Percentiles rank a stretch among this genome's conserved stretches.
Conservation (phyloP, 2,113 vertebrate species). For the Euleptes europaea region DNA sequence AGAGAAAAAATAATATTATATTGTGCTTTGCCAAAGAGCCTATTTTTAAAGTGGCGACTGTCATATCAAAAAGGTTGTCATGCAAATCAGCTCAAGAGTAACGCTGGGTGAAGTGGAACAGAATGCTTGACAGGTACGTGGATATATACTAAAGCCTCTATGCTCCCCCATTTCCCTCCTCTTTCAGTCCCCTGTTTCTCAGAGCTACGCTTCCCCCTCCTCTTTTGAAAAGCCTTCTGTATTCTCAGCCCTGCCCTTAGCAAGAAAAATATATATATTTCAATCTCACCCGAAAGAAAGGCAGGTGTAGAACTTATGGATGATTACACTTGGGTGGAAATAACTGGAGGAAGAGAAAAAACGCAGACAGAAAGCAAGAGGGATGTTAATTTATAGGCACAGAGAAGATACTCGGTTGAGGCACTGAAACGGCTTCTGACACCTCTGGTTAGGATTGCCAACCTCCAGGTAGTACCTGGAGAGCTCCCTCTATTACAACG, state of each 20-base stretch:
- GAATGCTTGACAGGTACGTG: not conserved
- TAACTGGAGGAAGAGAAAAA: not conserved
- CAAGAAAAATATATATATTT: not conserved
- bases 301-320: not conserved
- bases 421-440: not conserved
- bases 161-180: not conserved
- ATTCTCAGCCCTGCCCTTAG: not conserved
- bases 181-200: fast-evolving
- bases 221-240: not conserved
- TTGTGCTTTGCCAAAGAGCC: not conserved
- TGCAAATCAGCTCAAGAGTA: not conserved
- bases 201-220: not conserved
- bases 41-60: not conserved
- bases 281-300: conserved; percentile 7
- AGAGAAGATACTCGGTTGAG: not conserved
- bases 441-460: too few relatives aligned
- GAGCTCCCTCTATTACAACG: too few relatives aligned
- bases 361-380: not conserved
- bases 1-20: not conserved
- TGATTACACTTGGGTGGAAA: not conserved
- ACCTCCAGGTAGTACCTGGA: too few relatives aligned
- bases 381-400: not conserved
- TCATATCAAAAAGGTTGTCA: not conserved
- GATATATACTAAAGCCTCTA: not conserved
- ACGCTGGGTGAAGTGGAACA: not conserved